Evolutionary conservation across 30 jellyfish, hydroid and myxozoan species (phyloP), one percentile per base, ranked within the genome.

Genomic region (Hydractinia echinata): DNA sequence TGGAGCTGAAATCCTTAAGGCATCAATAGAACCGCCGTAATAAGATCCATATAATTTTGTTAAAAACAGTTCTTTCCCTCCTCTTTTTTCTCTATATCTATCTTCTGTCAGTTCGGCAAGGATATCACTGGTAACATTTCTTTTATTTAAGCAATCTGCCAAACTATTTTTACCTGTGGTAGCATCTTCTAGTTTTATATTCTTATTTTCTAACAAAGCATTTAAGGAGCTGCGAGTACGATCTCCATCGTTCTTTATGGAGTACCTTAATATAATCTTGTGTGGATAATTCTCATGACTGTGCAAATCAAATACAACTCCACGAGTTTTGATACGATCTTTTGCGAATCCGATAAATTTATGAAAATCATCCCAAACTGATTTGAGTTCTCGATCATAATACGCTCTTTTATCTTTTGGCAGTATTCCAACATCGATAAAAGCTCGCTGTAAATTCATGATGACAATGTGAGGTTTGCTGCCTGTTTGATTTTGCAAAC

Each of bases 291-390:
- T 51, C 39, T 8, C 6, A 64, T 64, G 18, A 3, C 18, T 11
- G 39, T 64, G 74, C 18, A 64, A n/a, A 64, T 64, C 4, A 6
- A 64, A 44, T n/a, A 64, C 51, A 6, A 64, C 51, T 6, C 74
- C 74, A n/a, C 39, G 19, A 64, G 4, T 51, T n/a, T 64, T 64
- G 1, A 64, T 44, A n/a, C 51, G 8, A n/a, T n/a, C 10, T 64
- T 64, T 64, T 64, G 74, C 74, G 18, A 6, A 13, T n/a, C 51
- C 19, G 18, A 64, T 51, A 64, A 64, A 64, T 51, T 64, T 7
- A 64, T 64, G 74, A 64, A 64, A 64, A 13, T 64, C 74, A 51
- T 64, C 19, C 74, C 74, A 64, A 64, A 51, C 39, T 9, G 10
- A n/a, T 13, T 64, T 64, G 10, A 64, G 39, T 7, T 44, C 9